phyloP scores from a whole-genome alignment of 2,113 vertebrate genomes.

The Bostrychus sinensis region DNA sequence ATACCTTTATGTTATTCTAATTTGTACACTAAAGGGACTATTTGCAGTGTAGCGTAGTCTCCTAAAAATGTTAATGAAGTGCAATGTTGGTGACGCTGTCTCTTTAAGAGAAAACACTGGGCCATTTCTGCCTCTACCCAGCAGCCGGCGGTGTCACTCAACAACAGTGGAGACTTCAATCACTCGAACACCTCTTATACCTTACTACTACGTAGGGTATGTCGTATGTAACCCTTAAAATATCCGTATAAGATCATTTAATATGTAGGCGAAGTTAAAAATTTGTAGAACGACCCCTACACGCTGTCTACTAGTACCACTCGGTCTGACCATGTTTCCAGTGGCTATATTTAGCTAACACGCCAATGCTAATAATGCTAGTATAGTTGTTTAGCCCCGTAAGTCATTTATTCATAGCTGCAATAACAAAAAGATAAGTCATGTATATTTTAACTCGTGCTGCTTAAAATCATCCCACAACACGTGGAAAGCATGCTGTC shows the following conservation, averaged over 20 bases:
- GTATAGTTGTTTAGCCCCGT: conserved; percentile 15
- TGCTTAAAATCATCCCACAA: neutral
- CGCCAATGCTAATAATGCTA: conserved; percentile 45
- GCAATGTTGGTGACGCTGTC: conserved; percentile 23
- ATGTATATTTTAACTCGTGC: accelerated
- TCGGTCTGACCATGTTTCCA: conserved; percentile 12
- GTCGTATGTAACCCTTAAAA: conserved; percentile 38
- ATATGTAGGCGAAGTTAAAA: accelerated
- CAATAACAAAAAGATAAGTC: neutral
- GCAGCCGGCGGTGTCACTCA: conserved; percentile 81
- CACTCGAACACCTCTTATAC: conserved; percentile 35
- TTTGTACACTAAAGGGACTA: neutral
- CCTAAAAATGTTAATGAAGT: neutral
- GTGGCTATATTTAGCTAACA: conserved; percentile 65
- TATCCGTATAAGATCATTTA: neutral
- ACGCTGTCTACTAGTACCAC: neutral
- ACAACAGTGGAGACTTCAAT: conserved; percentile 60
- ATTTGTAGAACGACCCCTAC: neutral
- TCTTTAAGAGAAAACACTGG: conserved; percentile 72
- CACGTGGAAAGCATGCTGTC: neutral
- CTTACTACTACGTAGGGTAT: conserved; percentile 65
- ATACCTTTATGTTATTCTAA: neutral
- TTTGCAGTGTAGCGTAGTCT: neutral
- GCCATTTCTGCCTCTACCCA: conserved; percentile 71
- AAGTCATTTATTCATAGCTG: neutral